These are phyloP conservation scores for Drosophila neonasuta DNA, from an alignment of 2,888 invertebrate species.

Conservation along the genomic window DNA sequence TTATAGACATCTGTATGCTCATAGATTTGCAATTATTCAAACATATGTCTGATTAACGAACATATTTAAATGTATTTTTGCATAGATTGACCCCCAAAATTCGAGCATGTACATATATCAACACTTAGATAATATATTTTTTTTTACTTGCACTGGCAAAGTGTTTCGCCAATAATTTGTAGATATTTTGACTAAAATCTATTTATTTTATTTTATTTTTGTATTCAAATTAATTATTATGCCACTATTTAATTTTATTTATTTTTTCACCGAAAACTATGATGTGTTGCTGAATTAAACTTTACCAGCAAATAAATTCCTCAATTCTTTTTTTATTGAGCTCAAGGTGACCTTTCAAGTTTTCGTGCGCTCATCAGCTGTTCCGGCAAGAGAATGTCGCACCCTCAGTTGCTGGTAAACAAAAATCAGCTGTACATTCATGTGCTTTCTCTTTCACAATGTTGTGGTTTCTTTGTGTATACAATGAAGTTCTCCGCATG, in stretches of 20 bases:
- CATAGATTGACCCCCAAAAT: constrained; percentile 10
- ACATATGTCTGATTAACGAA: neutral
- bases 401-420: constrained; percentile 65
- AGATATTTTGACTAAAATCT: neutral
- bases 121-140: constrained; percentile 52
- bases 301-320: constrained; percentile 65
- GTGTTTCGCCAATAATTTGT: neutral
- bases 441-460: constrained; percentile 9
- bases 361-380: constrained; percentile 65
- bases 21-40: constrained; percentile 1
- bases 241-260: constrained; percentile 37
- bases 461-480: constrained; percentile 12
- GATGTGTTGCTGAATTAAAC: constrained; percentile 40
- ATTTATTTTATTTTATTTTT: constrained; percentile 9
- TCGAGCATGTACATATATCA: constrained; percentile 2
- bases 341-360: constrained; percentile 78
- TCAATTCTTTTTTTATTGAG: constrained; percentile 64
- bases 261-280: constrained; percentile 42
- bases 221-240: neutral
- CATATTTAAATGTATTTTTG: constrained; percentile 2
- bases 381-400: constrained; percentile 47
- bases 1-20: constrained; percentile 7
- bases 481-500: constrained; percentile 3
- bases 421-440: constrained; percentile 60
- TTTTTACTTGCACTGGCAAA: constrained; percentile 2